Evolutionary conservation across 2,797 vertebrate genomes (phyloP).

Genomic region (Artibeus lituratus): DNA sequence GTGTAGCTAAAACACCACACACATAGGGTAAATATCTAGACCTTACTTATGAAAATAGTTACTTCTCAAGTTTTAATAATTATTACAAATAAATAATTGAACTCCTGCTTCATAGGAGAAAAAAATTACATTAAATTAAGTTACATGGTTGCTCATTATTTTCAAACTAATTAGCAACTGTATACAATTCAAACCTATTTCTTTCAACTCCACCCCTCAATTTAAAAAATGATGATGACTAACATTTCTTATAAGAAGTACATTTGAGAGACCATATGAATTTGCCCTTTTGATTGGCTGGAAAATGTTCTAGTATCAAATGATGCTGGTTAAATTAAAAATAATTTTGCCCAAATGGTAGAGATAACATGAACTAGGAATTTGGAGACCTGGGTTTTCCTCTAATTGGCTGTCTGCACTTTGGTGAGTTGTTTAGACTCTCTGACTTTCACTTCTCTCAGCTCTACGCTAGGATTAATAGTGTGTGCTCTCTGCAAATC

Average conservation of each 20-base stretch:
- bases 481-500: neutral
- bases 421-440: neutral
- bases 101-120: neutral
- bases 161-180: neutral
- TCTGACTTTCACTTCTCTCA: neutral
- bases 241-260: neutral
- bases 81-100: neutral
- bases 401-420: neutral
- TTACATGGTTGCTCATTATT: neutral
- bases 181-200: conserved; percentile 30
- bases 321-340: no score
- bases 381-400: neutral
- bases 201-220: neutral
- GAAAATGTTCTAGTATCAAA: neutral
- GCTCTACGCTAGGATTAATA: neutral
- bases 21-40: neutral
- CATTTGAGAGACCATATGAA: neutral
- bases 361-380: neutral
- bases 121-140: neutral
- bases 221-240: neutral
- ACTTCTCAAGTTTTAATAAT: neutral
- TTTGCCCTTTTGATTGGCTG: neutral
- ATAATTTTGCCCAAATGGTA: neutral
- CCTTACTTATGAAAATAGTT: neutral
- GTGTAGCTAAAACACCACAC: neutral